Evolutionary conservation across 2,888 invertebrate species (phyloP), one percentile per base, ranked within the genome.

Genomic region (Clanis bilineata): DNA sequence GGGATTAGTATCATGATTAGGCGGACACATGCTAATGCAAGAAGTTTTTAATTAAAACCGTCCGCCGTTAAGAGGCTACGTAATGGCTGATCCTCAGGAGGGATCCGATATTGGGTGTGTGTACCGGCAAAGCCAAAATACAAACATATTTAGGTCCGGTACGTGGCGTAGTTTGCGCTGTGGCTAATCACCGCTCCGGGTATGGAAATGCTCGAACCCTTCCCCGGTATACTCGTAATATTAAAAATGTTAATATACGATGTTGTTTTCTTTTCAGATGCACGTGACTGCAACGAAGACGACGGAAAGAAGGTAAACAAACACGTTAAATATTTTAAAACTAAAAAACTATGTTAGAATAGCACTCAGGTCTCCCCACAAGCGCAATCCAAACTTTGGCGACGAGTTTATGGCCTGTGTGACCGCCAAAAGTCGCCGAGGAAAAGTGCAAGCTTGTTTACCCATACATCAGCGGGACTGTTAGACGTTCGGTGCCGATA

Each of bases 1-100:
- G 81, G 84, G 85, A 86, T 88, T 86, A 86, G 83, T 79, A 83
- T 80, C 82, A 82, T 83, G 83, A 86, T 83, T 82, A 83, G 83
- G 77, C 83, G 82, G 84, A 85, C 86, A 86, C 87, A 89, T 87
- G 90, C 83, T 90, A 90, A 90, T 90, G 90, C 82, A 90, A 90
- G 91, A 91, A 92, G 91, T 91, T 91, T 92, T 92, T 92, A 92
- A 92, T 92, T 92, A 92, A 92, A 92, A 89, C 86, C 86, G 88
- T 82, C 83, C 83, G 85, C 79, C 82, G 90, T 85, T 90, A 92
- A 91, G 91, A 91, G 91, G 90, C 90, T 88, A 84, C 83, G 87
- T 90, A 90, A 90, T 89, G 83, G 89, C 84, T 84, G 87, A 90
- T 89, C 89, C 89, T 85, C 83, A 78, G 80, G 83, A 88, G 88